These are phyloP conservation scores for Mastomys coucha DNA, from an alignment of 2,113 vertebrate species.

Conservation along the genomic window DNA sequence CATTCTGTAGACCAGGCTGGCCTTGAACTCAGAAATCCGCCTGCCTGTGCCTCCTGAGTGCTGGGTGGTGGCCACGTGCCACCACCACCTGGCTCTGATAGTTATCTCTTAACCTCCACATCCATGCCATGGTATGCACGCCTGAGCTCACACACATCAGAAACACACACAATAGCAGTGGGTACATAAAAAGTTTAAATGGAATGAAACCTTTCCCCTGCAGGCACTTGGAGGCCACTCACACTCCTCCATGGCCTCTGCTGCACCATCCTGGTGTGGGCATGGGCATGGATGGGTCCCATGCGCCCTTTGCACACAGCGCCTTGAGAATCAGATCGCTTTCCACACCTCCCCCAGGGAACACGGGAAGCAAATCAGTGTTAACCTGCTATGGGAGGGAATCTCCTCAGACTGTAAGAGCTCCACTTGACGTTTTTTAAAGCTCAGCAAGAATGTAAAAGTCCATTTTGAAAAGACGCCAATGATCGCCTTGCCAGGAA, in stretches of 20 bases:
- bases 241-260: neutral
- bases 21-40: too few species aligned
- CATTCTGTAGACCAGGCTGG: too few species aligned
- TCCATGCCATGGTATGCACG: too few species aligned
- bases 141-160: neutral
- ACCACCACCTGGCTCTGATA: neutral
- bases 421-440: slow-evolving; percentile 39
- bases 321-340: neutral
- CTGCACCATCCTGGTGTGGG: neutral
- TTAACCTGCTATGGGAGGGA: neutral
- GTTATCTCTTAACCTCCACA: neutral
- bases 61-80: too few species aligned
- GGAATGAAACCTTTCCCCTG: neutral
- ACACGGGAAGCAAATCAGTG: neutral
- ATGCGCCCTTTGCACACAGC: rapidly evolving
- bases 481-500: slow-evolving; percentile 45
- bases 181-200: neutral
- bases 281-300: rapidly evolving
- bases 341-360: neutral
- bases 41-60: too few species aligned
- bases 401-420: slow-evolving; percentile 19
- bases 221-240: neutral
- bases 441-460: slow-evolving; percentile 51
- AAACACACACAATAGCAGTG: neutral
- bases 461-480: slow-evolving; percentile 49